Base-by-base conservation (phyloP, 2,888 invertebrate genomes). In the Unio pictorum region DNA sequence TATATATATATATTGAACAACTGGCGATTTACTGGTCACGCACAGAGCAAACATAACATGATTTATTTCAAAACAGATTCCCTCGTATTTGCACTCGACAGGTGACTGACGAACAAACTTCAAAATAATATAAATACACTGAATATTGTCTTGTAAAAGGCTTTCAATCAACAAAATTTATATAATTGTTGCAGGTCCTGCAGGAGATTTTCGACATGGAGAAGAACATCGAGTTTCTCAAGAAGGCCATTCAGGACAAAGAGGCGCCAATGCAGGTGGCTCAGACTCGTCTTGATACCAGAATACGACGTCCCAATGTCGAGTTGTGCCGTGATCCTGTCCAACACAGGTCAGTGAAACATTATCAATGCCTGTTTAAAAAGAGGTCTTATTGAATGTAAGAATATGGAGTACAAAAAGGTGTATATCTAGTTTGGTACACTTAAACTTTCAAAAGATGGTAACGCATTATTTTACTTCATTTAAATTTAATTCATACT, bases 121-220 rank as follows among this genome's bases (percentile, higher is more conserved):
- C 3, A 2, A 11, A 8, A 11, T 45, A 45, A 8, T 45, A 45
- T 11, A 11, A 45, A 45, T 45, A 45, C 11, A 45, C 11, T 45
- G 45, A 1, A 8, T 11, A 3, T 1, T 1, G 45, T 45, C 8
- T 45, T 45, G 1, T 45, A 11, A 45, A 45, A 34, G 45, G 45
- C 1, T 45, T 45, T 11, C 11, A 45, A 11, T 45, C 45, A 11
- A 45, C 55, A 7, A 23, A 64, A 55, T 4, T 8, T 20, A 30
- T 6, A 7, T 65, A 55, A 55, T 74, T 30, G 23, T 56, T 78
- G 3, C 75, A 95, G 95, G 92, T 95, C 57, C 95, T 97, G 87
- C 96, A 97, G 91, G 97, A 98, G 92, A 93, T 97, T 84, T 97
- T 96, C 89, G 96, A 97, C 88, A 92, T 96, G 86, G 97, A 97